Evolutionary conservation across 2,797 vertebrate species (phyloP).

Genomic region (Poecilia wingei): DNA sequence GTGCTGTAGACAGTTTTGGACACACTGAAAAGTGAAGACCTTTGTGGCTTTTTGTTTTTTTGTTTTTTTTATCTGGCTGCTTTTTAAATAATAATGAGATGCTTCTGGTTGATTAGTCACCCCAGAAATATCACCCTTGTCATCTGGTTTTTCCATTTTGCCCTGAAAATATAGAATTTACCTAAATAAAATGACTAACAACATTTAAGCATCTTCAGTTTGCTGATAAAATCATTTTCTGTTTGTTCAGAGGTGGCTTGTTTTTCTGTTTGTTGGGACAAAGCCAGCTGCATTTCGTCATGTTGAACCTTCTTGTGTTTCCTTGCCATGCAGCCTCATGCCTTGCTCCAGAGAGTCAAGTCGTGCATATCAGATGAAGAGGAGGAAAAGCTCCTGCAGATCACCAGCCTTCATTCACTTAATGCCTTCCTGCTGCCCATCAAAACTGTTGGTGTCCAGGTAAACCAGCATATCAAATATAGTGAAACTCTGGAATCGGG

Average conservation of each 20-base stretch:
- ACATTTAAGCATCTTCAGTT: neutral
- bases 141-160: neutral
- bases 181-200: neutral
- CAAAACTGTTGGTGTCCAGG: constrained; percentile 99
- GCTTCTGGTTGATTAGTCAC: constrained; percentile 21
- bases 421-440: constrained; percentile 99
- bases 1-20: neutral
- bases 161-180: neutral
- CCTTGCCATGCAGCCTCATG: constrained; percentile 85
- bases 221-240: neutral
- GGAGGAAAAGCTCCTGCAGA: constrained; percentile 98
- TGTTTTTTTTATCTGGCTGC: neutral
- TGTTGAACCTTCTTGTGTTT: neutral
- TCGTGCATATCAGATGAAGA: constrained; percentile 96
- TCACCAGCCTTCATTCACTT: constrained; percentile 98
- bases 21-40: neutral
- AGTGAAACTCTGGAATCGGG: neutral
- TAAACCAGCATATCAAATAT: constrained; percentile 57
- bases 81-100: constrained; percentile 17
- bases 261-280: neutral
- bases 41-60: neutral
- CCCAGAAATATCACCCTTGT: neutral
- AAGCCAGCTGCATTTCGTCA: neutral
- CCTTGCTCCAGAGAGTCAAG: constrained; percentile 95
- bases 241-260: neutral